A percentile compares a stretch with the other conserved stretches of the same genome.
Evolutionary conservation across 2,888 invertebrate species (phyloP).

Genomic region (Heliconius cydno): DNA sequence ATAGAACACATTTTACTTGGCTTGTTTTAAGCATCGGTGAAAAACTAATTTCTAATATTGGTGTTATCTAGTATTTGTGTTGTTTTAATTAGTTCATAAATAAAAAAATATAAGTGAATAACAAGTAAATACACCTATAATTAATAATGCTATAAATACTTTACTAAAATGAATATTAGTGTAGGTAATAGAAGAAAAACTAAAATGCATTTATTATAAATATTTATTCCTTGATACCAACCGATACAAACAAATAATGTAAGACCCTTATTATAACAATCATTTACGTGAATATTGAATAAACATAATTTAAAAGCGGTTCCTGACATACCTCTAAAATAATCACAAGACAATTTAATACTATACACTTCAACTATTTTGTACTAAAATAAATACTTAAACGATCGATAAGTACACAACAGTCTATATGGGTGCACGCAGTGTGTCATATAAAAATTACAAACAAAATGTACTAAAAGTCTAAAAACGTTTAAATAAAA

Average conservation of each 20-base stretch:
- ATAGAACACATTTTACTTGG: no score
- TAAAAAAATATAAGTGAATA: no score
- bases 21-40: no score
- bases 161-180: not conserved
- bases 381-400: conserved; percentile 42
- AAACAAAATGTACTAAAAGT: not conserved
- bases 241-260: not conserved
- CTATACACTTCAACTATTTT: conserved; percentile 30
- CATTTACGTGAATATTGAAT: not conserved
- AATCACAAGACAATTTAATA: conserved; percentile 36
- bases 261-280: not conserved
- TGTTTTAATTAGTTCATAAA: no score
- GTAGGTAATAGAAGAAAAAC: not conserved
- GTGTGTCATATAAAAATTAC: not conserved
- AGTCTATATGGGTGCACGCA: conserved; percentile 22
- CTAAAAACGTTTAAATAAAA: not conserved
- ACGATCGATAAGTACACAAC: conserved; percentile 31
- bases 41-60: no score
- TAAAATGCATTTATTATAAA: not conserved
- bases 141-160: not conserved
- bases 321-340: conserved; percentile 19
- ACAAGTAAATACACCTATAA: not conserved
- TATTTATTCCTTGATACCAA: not conserved
- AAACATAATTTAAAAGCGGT: not conserved
- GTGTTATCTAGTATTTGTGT: no score